Evolutionary conservation across 2,113 vertebrate species (phyloP).

Genomic region (Pachyramphus minor): DNA sequence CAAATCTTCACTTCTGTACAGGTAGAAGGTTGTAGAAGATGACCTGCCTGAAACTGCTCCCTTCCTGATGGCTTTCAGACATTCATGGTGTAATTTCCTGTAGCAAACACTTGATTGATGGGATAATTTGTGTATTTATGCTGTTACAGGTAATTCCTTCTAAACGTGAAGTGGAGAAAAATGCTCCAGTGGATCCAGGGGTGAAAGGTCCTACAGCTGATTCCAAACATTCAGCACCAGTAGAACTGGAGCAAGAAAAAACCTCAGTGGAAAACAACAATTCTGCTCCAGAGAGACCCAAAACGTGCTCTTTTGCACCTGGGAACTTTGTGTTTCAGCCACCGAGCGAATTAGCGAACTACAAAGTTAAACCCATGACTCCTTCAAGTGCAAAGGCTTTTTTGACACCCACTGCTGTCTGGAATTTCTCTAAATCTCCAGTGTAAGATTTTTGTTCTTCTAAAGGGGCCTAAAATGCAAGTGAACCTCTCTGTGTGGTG

Average conservation of each 20-base stretch:
- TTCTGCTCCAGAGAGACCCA: conserved; percentile 16
- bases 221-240: not conserved
- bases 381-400: conserved; percentile 80
- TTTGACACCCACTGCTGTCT: conserved; percentile 74
- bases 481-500: not conserved
- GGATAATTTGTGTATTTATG: not conserved
- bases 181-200: not conserved
- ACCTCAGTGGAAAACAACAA: not conserved
- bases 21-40: accelerated
- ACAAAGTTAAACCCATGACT: conserved; percentile 80
- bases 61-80: not conserved
- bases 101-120: not conserved
- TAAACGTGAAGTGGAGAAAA: conserved; percentile 30
- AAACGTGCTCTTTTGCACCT: conserved; percentile 85
- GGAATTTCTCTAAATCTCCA: conserved; percentile 49
- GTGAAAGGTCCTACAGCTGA: not conserved
- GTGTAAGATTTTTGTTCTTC: conserved; percentile 54
- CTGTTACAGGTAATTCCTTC: conserved; percentile 40
- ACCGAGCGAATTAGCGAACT: conserved; percentile 75
- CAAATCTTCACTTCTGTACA: not conserved
- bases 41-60: not conserved
- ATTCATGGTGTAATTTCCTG: not conserved
- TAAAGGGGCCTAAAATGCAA: not conserved
- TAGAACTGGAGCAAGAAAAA: not conserved
- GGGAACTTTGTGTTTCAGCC: conserved; percentile 86